phyloP scores from a whole-genome alignment of 2,797 vertebrate species.

The Melanotaenia boesemani region DNA sequence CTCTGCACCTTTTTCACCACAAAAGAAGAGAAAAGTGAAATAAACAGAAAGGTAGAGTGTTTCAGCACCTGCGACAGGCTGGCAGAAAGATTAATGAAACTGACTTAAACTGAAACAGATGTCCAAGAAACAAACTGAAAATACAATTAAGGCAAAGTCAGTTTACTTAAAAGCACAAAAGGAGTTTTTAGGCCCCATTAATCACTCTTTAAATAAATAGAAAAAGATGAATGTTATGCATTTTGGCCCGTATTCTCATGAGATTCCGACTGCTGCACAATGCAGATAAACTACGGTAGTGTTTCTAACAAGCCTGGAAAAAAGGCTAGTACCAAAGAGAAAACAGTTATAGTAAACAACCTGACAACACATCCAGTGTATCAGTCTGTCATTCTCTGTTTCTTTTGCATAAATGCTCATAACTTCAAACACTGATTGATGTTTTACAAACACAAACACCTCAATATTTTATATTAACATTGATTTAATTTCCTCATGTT shows the following conservation, averaged over 20 bases:
- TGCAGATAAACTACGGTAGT: conserved; percentile 21
- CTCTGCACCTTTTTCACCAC: conserved; percentile 86
- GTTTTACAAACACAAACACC: not conserved
- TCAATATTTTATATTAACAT: too few relatives aligned
- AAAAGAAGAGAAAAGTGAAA: not conserved
- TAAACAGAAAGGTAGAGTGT: not conserved
- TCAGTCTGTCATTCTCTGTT: not conserved
- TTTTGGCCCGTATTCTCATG: conserved; percentile 39
- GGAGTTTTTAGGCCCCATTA: not conserved
- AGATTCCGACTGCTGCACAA: conserved; percentile 12
- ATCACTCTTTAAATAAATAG: conserved; percentile 43
- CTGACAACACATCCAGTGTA: not conserved
- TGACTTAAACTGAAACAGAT: not conserved
- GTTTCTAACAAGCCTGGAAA: conserved; percentile 46
- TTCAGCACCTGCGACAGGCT: not conserved
- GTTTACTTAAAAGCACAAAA: conserved; percentile 14
- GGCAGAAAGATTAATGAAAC: conserved; percentile 3
- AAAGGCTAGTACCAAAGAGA: conserved; percentile 38
- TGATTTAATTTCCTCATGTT: not conserved
- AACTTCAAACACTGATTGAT: not conserved
- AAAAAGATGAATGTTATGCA: conserved; percentile 40
- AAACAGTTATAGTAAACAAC: conserved; percentile 8
- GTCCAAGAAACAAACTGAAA: not conserved
- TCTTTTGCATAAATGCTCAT: not conserved
- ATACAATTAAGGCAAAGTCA: conserved; percentile 4